Conservation (phyloP, 2,888 invertebrate genomes). For the Chymomyza caudatula region DNA sequence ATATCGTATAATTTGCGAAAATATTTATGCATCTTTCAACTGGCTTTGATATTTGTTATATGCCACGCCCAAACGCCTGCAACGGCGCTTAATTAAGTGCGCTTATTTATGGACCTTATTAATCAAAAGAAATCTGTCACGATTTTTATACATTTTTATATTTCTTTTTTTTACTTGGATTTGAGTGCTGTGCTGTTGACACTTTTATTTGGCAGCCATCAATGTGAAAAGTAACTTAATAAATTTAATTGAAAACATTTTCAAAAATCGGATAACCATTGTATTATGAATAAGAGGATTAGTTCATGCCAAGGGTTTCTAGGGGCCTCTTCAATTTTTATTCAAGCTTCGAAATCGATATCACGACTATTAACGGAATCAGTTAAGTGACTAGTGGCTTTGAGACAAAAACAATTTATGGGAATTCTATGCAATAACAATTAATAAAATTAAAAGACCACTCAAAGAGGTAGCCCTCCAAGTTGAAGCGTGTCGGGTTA, state of each 20-base stretch:
- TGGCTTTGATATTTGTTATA: slow-evolving; percentile 45
- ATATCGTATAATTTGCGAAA: slow-evolving; percentile 66
- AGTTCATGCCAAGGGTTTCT: too few species aligned
- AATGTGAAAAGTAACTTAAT: slow-evolving; percentile 59
- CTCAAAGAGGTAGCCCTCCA: slow-evolving; percentile 15
- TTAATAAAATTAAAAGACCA: slow-evolving; percentile 65
- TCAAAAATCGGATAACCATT: too few species aligned
- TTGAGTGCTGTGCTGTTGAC: slow-evolving; percentile 49
- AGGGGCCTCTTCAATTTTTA: too few species aligned
- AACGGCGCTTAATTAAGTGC: slow-evolving; percentile 28
- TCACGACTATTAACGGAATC: slow-evolving; percentile 65
- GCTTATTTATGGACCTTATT: slow-evolving; percentile 60
- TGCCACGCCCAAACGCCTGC: slow-evolving; percentile 61
- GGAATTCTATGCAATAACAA: slow-evolving; percentile 70
- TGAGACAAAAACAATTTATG: slow-evolving; percentile 60
- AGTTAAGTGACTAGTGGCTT: too few species aligned
- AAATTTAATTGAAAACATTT: slow-evolving; percentile 37
- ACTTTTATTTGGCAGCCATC: slow-evolving; percentile 69
- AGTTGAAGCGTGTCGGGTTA: slow-evolving; percentile 49
- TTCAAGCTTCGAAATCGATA: slow-evolving; percentile 62
- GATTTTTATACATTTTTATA: slow-evolving; percentile 61
- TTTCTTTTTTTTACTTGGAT: slow-evolving; percentile 15
- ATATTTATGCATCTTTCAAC: slow-evolving; percentile 61
- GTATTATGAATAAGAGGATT: too few species aligned
- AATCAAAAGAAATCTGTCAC: slow-evolving; percentile 68